A percentile compares a stretch with the other conserved stretches of the same genome.
Evolutionary conservation across 2,888 invertebrate species (phyloP).

Genomic region (Eurytoma californica): DNA sequence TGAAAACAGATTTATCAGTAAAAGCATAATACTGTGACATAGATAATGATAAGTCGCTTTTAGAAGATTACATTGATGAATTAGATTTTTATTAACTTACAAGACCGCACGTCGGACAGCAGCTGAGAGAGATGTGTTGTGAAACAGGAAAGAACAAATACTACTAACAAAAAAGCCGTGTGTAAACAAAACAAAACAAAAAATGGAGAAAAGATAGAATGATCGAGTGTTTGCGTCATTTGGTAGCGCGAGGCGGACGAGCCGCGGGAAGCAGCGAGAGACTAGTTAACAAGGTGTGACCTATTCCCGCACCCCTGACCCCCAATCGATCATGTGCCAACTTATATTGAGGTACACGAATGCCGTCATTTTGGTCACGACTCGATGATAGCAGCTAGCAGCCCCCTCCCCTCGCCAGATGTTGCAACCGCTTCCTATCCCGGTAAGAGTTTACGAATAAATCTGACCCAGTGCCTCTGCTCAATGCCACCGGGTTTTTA

Average conservation of each 20-base stretch:
- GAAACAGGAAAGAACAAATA: neutral
- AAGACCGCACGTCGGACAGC: too few relatives aligned
- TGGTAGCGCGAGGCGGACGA: neutral
- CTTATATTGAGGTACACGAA: neutral
- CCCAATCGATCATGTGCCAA: conserved; percentile 16
- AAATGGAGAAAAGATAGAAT: neutral
- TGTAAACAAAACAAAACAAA: neutral
- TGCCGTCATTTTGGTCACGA: too few relatives aligned
- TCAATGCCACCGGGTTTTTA: conserved; percentile 34
- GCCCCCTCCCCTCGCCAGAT: neutral
- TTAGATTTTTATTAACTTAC: too few relatives aligned
- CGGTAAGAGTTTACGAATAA: neutral
- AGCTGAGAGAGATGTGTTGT: neutral
- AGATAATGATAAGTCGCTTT: too few relatives aligned
- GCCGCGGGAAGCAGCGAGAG: neutral
- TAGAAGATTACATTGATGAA: too few relatives aligned
- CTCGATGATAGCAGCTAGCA: neutral
- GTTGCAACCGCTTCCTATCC: neutral
- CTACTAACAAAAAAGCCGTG: neutral
- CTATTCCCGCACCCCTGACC: neutral
- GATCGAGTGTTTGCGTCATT: neutral
- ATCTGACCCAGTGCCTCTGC: conserved; percentile 3
- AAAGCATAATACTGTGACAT: too few relatives aligned
- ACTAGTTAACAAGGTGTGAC: conserved; percentile 5
- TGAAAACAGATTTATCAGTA: too few relatives aligned